These are phyloP conservation scores for Siniperca chuatsi DNA, from an alignment of 2,113 vertebrate species.

Conservation along the genomic window DNA sequence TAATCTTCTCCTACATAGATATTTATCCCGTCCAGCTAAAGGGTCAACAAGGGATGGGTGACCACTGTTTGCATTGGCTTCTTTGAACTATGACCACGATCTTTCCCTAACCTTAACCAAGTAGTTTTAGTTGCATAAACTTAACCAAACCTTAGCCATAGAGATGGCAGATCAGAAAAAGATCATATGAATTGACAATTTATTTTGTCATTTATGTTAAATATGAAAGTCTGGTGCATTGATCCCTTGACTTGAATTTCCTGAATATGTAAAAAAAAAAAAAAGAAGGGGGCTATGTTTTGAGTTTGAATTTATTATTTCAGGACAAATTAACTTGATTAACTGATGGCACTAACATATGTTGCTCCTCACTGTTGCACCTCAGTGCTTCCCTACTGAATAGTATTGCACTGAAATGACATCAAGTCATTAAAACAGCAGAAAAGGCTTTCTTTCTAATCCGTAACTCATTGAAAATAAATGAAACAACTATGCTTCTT, in stretches of 20 bases:
- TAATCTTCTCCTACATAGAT: not conserved
- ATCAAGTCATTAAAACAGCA: constrained; percentile 6
- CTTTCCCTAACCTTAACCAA: no score
- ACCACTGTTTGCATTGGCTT: not conserved
- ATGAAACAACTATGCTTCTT: constrained; percentile 6
- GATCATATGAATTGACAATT: not conserved
- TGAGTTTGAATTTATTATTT: not conserved
- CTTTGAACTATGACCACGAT: not conserved
- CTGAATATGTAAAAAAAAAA: not conserved
- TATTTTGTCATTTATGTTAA: not conserved
- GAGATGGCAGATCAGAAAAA: not conserved
- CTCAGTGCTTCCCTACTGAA: not conserved
- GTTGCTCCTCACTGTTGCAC: not conserved
- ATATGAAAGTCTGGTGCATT: not conserved
- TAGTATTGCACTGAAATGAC: not conserved
- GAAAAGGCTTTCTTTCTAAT: constrained; percentile 1
- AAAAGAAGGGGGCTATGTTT: not conserved
- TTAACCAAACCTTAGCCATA: not conserved
- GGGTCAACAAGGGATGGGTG: not conserved
- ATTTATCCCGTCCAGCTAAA: not conserved
- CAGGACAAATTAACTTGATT: not conserved
- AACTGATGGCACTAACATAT: not conserved
- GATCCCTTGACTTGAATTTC: not conserved
- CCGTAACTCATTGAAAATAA: constrained; percentile 27
- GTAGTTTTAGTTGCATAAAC: not conserved